phyloP scores from a whole-genome alignment of 1,140 invertebrate genomes.

The Limonius californicus region DNA sequence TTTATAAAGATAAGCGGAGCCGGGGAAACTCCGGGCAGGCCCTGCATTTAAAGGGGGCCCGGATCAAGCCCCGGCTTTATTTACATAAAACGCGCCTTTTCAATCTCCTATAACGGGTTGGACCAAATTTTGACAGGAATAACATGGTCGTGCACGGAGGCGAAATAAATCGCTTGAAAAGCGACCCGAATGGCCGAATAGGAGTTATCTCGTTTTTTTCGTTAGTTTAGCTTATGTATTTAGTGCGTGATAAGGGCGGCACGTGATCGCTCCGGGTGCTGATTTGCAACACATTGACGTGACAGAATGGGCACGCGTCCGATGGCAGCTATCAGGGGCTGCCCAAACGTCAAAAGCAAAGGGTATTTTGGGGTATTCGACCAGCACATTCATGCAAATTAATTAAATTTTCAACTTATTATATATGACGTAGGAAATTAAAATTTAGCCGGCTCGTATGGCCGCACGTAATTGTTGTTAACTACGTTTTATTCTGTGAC shows the following conservation, averaged over 20 bases:
- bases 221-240: not conserved
- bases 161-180: not conserved
- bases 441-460: not conserved
- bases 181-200: no score
- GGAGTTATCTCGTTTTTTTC: not conserved
- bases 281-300: conserved; percentile 37
- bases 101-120: not conserved
- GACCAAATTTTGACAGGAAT: not conserved
- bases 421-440: not conserved
- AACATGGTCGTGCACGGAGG: not conserved
- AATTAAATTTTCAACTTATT: not conserved
- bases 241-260: conserved; percentile 16
- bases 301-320: conserved; percentile 32
- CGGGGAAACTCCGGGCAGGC: not conserved
- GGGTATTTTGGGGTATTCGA: not conserved
- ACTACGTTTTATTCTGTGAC: not conserved
- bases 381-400: conserved; percentile 1
- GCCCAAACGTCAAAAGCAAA: not conserved
- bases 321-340: not conserved
- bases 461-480: not conserved
- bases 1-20: conserved; percentile 18
- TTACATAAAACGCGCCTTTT: conserved; percentile 6
- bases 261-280: conserved; percentile 25
- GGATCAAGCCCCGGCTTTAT: not conserved
- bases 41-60: not conserved